Evolutionary conservation across 1,140 invertebrate genomes (phyloP).

Genomic region (Adelges cooleyi): DNA sequence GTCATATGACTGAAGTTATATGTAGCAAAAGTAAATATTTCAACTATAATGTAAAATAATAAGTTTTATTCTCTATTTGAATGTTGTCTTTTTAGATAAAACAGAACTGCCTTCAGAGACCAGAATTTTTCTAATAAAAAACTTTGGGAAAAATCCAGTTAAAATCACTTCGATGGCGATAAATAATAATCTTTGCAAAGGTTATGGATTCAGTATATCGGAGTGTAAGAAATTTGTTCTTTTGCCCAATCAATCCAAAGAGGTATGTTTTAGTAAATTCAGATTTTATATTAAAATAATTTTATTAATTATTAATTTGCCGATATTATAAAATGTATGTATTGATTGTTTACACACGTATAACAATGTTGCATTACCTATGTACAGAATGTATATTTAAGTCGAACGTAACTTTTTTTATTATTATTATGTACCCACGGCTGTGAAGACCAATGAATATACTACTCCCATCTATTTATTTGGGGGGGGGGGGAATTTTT

Average conservation of each 20-base stretch:
- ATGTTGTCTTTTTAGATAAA: constrained; percentile 9
- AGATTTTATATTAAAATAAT: neutral
- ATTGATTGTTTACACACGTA: no score
- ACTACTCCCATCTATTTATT: no score
- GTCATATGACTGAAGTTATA: constrained; percentile 19
- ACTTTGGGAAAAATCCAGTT: constrained; percentile 14
- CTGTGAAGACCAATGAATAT: no score
- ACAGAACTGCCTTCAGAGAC: constrained; percentile 12
- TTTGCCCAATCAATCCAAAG: constrained; percentile 20
- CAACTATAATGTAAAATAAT: no score
- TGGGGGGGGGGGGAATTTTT: no score
- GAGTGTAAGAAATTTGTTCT: constrained; percentile 20
- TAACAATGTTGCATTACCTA: no score
- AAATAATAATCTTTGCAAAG: constrained; percentile 9
- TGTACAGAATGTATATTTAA: no score
- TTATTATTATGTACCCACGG: no score
- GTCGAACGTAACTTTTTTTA: no score
- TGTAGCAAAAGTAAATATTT: constrained; percentile 26
- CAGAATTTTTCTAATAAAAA: constrained; percentile 27
- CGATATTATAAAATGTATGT: no score
- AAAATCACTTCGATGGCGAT: constrained; percentile 19
- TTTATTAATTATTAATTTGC: neutral
- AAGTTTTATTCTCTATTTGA: no score
- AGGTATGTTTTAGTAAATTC: neutral
- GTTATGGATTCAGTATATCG: constrained; percentile 16